Evolutionary conservation across 2,113 vertebrate species (phyloP), one percentile per base, ranked within the genome.

Genomic region (Triplophysa siluroides): DNA sequence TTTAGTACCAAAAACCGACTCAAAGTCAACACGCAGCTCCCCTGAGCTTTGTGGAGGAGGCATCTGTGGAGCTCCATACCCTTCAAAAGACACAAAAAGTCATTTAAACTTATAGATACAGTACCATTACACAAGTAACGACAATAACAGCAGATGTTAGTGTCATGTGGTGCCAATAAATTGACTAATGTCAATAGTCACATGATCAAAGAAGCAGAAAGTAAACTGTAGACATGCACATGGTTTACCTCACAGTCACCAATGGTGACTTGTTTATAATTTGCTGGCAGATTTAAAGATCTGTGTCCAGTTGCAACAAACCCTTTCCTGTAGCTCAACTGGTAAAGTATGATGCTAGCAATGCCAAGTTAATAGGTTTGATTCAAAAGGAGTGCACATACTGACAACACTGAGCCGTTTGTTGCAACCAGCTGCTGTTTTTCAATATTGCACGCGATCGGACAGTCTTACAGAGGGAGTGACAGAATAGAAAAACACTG

Each of bases 1-100:
- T 91, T 96, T 98, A 91, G 94, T 94, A 92, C 97, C 97, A 90
- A 99, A 99, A 77, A 98, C 97, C 29, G 97, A 98, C 89, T 98
- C 97, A 90, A 99, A 99, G 91, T 99, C 97, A 89, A 98, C 97
- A 81, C 96, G 96, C 89, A 99, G 96, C 91, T 95, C 94, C 83
- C 94, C 86, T 83, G 94, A 92, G 78, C 94, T 88, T 89, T 95
- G 96, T 74, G 92, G 91, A 5, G 94, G 93, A 86, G 95, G 93
- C 87, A 92, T 93, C 86, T 95, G 95, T 89, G 95, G 94, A n/a
- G 95, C 89, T 18, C 94, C 92, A 86, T 97, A 98, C 88, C 97
- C 97, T 99, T 88, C 12, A 83, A 63, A 63, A 80, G 19, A 71
- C 14, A 70, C 63, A 80, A 84, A 76, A 21, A 41, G 3, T 8